Conservation (phyloP, 2,888 invertebrate genomes). For the Rosalia funebris region DNA sequence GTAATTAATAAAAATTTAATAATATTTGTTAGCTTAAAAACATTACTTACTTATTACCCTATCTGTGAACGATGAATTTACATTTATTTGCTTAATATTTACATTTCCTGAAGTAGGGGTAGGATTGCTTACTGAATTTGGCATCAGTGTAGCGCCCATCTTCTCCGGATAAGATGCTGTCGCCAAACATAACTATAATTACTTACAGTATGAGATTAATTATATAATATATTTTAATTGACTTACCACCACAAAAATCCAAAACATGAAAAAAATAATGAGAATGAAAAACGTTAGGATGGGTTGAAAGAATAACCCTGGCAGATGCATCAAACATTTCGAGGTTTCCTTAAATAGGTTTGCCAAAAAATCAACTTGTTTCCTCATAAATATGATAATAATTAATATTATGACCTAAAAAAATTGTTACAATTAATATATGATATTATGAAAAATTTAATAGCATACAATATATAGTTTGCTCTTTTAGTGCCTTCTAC, state of each 20-base stretch:
- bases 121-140: slow-evolving; percentile 17
- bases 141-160: slow-evolving; percentile 42
- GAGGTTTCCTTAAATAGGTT: slow-evolving; percentile 91
- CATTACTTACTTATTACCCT: slow-evolving; percentile 50
- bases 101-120: slow-evolving; percentile 14
- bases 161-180: slow-evolving; percentile 77
- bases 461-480: too few relatives aligned
- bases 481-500: too few relatives aligned
- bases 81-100: slow-evolving; percentile 36
- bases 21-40: too few relatives aligned
- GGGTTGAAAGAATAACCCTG: slow-evolving; percentile 86
- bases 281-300: slow-evolving; percentile 84
- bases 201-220: too few relatives aligned
- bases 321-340: slow-evolving; percentile 84
- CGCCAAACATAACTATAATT: slow-evolving; percentile 76
- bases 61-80: slow-evolving; percentile 45
- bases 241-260: slow-evolving; percentile 85
- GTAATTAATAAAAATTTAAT: too few relatives aligned
- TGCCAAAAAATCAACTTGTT: slow-evolving; percentile 83
- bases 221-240: slow-evolving; percentile 17
- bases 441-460: too few relatives aligned
- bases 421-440: too few relatives aligned
- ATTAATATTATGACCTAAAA: slow-evolving; percentile 77
- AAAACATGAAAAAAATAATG: slow-evolving; percentile 82
- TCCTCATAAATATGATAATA: slow-evolving; percentile 80